These are phyloP conservation scores for Cygnus atratus DNA, from an alignment of 2,113 vertebrate genomes.

Conservation along the genomic window DNA sequence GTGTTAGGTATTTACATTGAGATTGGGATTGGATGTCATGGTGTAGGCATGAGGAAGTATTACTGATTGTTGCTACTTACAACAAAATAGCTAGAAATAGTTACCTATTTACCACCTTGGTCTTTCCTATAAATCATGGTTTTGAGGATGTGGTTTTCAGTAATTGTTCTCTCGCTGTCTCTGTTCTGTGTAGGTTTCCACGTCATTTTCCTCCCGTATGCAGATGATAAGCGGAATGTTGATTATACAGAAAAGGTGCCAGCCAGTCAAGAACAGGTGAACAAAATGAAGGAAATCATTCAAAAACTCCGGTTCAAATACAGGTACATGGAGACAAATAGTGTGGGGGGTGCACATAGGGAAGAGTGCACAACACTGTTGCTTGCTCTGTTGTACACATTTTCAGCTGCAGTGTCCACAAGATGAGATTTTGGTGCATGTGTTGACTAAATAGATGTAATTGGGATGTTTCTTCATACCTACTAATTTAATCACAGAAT, in stretches of 20 bases:
- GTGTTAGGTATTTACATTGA: background rate
- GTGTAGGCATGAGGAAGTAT: background rate
- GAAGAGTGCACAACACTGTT: background rate
- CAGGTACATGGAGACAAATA: constrained; percentile 73
- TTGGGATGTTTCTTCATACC: background rate
- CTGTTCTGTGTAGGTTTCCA: constrained; percentile 84
- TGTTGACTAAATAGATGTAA: background rate
- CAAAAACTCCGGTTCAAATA: constrained; percentile 92
- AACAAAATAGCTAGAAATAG: background rate
- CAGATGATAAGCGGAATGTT: constrained; percentile 88
- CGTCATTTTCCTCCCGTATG: constrained; percentile 86
- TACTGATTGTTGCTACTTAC: background rate
- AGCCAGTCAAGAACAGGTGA: constrained; percentile 84
- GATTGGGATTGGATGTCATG: background rate
- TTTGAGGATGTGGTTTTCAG: background rate
- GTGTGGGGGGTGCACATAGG: background rate
- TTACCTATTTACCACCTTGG: background rate
- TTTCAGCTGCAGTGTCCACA: background rate
- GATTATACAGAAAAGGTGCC: constrained; percentile 76
- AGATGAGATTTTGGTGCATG: background rate
- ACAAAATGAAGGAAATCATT: constrained; percentile 94
- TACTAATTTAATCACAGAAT: background rate
- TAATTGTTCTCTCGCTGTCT: background rate
- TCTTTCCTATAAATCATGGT: background rate
- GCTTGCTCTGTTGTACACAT: background rate